These are phyloP conservation scores for Vulpes lagopus DNA, from an alignment of 2,113 vertebrate genomes.

Conservation along the genomic window DNA sequence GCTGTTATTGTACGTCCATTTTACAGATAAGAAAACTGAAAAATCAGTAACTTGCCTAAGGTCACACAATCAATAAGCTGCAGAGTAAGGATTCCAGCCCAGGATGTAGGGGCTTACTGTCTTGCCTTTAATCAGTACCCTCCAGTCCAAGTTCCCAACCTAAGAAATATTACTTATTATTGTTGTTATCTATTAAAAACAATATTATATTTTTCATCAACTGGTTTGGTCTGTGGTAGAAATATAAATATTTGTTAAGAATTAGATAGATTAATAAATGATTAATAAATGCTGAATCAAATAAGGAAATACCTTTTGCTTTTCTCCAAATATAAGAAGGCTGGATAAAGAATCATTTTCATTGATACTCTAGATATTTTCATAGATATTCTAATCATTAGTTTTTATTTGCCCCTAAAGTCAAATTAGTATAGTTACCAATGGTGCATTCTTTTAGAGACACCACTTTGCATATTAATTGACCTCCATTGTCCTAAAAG, in stretches of 20 bases:
- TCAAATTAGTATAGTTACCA: constrained; percentile 17
- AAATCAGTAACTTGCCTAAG: neutral
- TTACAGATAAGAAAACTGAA: constrained; percentile 37
- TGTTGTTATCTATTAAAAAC: neutral
- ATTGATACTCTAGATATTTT: neutral
- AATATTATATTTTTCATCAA: neutral
- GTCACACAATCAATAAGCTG: neutral
- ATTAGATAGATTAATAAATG: neutral
- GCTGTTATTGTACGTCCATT: neutral
- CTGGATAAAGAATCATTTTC: constrained; percentile 45
- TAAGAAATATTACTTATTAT: neutral
- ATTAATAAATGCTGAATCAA: constrained; percentile 33
- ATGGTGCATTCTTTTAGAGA: neutral
- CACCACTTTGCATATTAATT: constrained; percentile 32
- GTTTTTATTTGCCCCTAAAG: constrained; percentile 21
- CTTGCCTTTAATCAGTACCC: neutral
- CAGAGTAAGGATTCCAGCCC: neutral
- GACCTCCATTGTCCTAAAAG: constrained; percentile 12
- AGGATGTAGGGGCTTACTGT: neutral
- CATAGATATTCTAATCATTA: neutral
- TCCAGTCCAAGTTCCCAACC: neutral
- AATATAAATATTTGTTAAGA: constrained; percentile 8
- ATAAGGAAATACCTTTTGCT: neutral
- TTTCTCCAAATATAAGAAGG: neutral
- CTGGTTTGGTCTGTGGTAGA: neutral